Percentiles rank a stretch among this genome's conserved stretches.
phyloP scores from a whole-genome alignment of 92 coral and sea anemone species.

The Porites divaricata region DNA sequence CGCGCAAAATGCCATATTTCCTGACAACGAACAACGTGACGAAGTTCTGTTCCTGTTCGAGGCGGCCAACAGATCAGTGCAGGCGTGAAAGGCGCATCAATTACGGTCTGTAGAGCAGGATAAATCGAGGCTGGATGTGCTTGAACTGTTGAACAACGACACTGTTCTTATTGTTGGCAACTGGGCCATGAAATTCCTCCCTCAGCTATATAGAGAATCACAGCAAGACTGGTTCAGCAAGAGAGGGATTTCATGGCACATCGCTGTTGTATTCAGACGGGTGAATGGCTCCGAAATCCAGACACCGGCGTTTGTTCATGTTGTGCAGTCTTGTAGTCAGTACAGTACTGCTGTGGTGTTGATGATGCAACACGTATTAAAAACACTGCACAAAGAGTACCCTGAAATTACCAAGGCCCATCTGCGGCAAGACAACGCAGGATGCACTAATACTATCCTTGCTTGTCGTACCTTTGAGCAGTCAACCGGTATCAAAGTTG shows the following conservation, averaged over 20 bases:
- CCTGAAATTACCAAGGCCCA: slow-evolving; percentile 37
- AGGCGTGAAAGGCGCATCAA: slow-evolving; percentile 48
- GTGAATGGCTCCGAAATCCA: slow-evolving; percentile 7
- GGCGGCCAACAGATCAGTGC: slow-evolving; percentile 35
- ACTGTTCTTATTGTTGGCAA: slow-evolving; percentile 31
- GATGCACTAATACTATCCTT: slow-evolving; percentile 46
- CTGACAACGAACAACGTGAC: neutral
- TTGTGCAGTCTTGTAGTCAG: slow-evolving; percentile 49
- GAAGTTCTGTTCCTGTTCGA: slow-evolving; percentile 16
- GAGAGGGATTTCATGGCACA: slow-evolving; percentile 53
- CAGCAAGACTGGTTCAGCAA: slow-evolving; percentile 45
- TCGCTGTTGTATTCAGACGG: slow-evolving; percentile 42
- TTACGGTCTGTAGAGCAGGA: slow-evolving; percentile 47
- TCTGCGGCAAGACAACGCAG: slow-evolving; percentile 43
- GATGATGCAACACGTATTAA: slow-evolving; percentile 44
- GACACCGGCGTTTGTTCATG: slow-evolving; percentile 42
- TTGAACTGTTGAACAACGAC: slow-evolving; percentile 20
- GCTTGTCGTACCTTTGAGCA: slow-evolving; percentile 21
- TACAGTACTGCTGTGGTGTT: slow-evolving; percentile 43
- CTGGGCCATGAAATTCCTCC: slow-evolving; percentile 53
- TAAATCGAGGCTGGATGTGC: slow-evolving; percentile 40
- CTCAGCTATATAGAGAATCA: slow-evolving; percentile 31
- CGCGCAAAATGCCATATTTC: neutral
- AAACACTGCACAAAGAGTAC: slow-evolving; percentile 37
- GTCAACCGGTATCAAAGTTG: slow-evolving; percentile 44